These are phyloP conservation scores for Caenorhabditis plicata DNA, from an alignment of 2,888 invertebrate species.

Conservation along the genomic window DNA sequence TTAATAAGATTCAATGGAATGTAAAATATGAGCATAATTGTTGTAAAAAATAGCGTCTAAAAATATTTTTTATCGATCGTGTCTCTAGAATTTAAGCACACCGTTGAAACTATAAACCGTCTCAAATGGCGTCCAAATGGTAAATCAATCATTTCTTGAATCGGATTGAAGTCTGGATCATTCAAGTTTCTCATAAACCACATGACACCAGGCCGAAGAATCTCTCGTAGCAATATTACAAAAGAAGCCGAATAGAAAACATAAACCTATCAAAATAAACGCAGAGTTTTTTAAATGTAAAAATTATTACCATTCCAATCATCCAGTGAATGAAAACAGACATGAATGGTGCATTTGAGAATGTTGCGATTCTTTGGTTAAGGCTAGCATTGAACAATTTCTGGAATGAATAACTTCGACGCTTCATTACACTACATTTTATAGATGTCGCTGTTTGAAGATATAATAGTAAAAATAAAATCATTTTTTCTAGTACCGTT, in stretches of 20 bases:
- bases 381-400: conserved; percentile 75
- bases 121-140: conserved; percentile 87
- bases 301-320: conserved; percentile 82
- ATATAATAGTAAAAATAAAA: no score
- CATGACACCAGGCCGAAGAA: conserved; percentile 87
- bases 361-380: conserved; percentile 76
- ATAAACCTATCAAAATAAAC: conserved; percentile 70
- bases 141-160: conserved; percentile 96
- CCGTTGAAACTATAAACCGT: conserved; percentile 85
- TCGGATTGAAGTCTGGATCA: conserved; percentile 98
- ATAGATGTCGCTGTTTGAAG: no score
- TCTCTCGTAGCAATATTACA: conserved; percentile 83
- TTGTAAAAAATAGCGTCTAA: conserved; percentile 79
- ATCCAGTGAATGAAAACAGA: conserved; percentile 98
- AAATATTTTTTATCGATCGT: neutral
- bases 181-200: conserved; percentile 98
- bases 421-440: no score
- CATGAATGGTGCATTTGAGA: conserved; percentile 88
- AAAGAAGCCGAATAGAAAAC: conserved; percentile 99
- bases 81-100: conserved; percentile 70
- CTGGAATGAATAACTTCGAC: conserved; percentile 37
- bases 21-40: conserved; percentile 93
- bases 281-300: neutral
- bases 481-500: no score
- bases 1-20: conserved; percentile 85